Evolutionary conservation across 2,113 vertebrate genomes (phyloP), one percentile per base, ranked within the genome.

Genomic region (Amblyopsis rosae): DNA sequence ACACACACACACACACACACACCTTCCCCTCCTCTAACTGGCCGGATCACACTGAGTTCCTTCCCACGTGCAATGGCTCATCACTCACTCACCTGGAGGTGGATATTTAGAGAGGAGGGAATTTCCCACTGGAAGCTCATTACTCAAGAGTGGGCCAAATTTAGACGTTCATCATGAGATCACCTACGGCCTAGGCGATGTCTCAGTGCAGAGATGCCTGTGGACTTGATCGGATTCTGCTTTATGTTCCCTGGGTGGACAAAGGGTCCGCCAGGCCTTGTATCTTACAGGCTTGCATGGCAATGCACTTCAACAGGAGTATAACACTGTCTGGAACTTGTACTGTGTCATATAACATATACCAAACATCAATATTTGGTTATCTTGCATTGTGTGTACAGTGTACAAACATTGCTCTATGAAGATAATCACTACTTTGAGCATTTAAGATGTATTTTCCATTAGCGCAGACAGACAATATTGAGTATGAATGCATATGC

Each of bases 71-170:
- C 70, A 48, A 65, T 63, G 72, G 76, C 80, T 84, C 82, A 82
- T 83, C 80, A 72, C 76, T 73, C 72, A 65, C 45, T 71, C 58
- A 47, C 72, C 79, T 86, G 85, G 47, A 75, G 3, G 56, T 53
- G 56, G 76, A 54, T 86, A 81, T 86, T 80, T 62, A 69, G 57
- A 45, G 58, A 76, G 26, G 77, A 19, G 74, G 80, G 69, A 77
- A 83, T 74, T 19, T 68, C 63, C 56, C 72, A 70, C 68, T 62
- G 84, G 70, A 68, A 82, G 65, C 78, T 83, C 82, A 77, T 91
- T 80, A 81, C 85, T 90, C 86, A 89, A 62, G 57, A 1, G 0
- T 2, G 1, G 33, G 83, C 77, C 86, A 88, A 80, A 85, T 84
- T 77, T 88, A 88, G 80, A 5, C 35, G 35, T 15, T 19, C 41